A percentile compares a stretch with the other conserved stretches of the same genome.
Conservation (phyloP, 1,140 invertebrate species). For the Ditylenchus dipsaci region DNA sequence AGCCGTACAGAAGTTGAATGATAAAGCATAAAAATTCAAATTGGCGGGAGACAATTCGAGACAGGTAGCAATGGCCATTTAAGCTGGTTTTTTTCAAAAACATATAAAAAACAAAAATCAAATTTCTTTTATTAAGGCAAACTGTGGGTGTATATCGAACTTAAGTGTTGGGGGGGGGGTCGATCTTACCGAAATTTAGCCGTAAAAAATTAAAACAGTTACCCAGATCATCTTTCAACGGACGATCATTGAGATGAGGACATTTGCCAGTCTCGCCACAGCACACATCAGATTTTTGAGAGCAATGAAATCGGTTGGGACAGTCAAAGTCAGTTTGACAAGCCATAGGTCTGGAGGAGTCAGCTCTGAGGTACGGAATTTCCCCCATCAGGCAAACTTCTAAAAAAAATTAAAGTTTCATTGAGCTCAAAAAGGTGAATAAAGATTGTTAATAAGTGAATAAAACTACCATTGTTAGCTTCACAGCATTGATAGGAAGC, state of each 20-base stretch:
- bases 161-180: too few relatives aligned
- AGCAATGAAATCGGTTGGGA: slow-evolving; percentile 31
- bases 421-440: not conserved
- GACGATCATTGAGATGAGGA: slow-evolving; percentile 23
- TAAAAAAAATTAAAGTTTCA: slow-evolving; percentile 11
- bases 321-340: slow-evolving; percentile 32
- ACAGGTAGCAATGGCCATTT: too few relatives aligned
- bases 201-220: not conserved
- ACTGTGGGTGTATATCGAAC: too few relatives aligned
- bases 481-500: slow-evolving; percentile 41
- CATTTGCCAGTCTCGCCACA: slow-evolving; percentile 41
- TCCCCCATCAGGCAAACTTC: slow-evolving; percentile 37
- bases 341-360: slow-evolving; percentile 8
- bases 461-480: not conserved
- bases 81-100: too few relatives aligned
- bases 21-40: too few relatives aligned
- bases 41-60: too few relatives aligned
- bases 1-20: too few relatives aligned
- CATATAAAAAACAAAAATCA: too few relatives aligned
- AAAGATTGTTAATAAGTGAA: not conserved
- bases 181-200: too few relatives aligned
- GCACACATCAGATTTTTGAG: slow-evolving; percentile 20
- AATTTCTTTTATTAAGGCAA: too few relatives aligned
- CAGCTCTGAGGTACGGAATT: slow-evolving; percentile 32
- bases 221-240: slow-evolving; percentile 36